These are phyloP conservation scores for Athrips mouffetella DNA, from an alignment of 2,888 invertebrate species.

Conservation along the genomic window DNA sequence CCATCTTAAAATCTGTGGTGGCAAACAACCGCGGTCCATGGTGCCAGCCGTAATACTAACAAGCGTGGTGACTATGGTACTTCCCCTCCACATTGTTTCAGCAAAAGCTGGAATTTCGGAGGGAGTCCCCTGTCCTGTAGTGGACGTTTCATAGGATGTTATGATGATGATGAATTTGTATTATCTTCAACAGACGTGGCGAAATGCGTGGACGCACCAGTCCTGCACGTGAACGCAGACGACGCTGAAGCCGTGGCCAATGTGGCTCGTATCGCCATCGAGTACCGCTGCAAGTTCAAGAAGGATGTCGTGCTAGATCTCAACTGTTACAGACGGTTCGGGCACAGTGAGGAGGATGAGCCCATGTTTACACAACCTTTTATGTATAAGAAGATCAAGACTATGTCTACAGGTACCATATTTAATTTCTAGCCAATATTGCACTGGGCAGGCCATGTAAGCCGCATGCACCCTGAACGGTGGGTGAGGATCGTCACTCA, in stretches of 20 bases:
- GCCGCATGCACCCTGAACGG: too few species aligned
- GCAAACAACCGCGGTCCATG: too few species aligned
- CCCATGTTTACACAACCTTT: slow-evolving; percentile 96
- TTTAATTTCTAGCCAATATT: too few species aligned
- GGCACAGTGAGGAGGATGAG: slow-evolving; percentile 97
- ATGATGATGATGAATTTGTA: neutral
- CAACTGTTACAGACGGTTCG: slow-evolving; percentile 90
- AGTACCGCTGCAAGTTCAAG: slow-evolving; percentile 91
- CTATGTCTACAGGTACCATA: slow-evolving; percentile 74
- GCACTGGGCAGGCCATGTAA: too few species aligned
- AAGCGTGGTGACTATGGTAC: too few species aligned
- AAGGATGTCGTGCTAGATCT: slow-evolving; percentile 92
- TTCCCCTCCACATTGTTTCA: too few species aligned
- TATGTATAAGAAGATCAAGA: slow-evolving; percentile 93
- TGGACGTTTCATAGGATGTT: too few species aligned
- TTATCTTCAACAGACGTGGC: slow-evolving; percentile 81
- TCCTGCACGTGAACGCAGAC: slow-evolving; percentile 96
- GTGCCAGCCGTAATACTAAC: too few species aligned
- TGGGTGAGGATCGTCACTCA: too few species aligned
- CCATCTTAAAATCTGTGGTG: too few species aligned
- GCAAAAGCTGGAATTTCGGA: too few species aligned
- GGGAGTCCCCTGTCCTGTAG: too few species aligned
- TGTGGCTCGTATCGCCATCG: slow-evolving; percentile 92
- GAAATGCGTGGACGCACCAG: slow-evolving; percentile 93
- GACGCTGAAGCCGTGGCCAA: slow-evolving; percentile 95